Evolutionary conservation across 2,113 vertebrate genomes (phyloP).

Genomic region (Zosterops lateralis): DNA sequence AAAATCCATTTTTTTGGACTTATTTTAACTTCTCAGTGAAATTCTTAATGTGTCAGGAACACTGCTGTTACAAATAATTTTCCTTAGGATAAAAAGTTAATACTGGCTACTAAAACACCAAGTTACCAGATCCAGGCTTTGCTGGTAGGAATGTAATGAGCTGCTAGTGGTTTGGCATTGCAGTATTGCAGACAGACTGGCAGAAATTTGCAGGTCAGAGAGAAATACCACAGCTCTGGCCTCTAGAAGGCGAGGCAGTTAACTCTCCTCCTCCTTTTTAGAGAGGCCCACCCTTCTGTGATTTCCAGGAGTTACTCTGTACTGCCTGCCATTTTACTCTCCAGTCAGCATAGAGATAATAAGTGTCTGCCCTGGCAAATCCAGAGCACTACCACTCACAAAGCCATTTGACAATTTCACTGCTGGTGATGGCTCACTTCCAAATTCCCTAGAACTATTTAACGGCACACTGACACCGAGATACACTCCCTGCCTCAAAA

Average conservation of each 20-base stretch:
- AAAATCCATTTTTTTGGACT: not conserved
- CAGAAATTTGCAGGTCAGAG: not conserved
- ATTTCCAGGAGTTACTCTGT: not conserved
- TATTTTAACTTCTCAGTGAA: not conserved
- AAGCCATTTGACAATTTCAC: not conserved
- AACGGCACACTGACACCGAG: not conserved
- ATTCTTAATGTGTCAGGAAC: not conserved
- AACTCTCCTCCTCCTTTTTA: not conserved
- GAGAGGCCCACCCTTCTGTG: not conserved
- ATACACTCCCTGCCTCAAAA: not conserved
- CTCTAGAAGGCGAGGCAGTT: not conserved
- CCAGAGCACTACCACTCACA: not conserved
- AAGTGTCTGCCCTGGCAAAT: not conserved
- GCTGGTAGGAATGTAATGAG: not conserved
- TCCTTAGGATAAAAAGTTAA: not conserved
- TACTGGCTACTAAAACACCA: not conserved
- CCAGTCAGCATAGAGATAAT: not conserved
- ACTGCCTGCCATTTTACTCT: not conserved
- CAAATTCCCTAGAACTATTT: not conserved
- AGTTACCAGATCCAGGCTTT: not conserved
- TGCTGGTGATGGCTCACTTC: not conserved
- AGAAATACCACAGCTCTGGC: not conserved
- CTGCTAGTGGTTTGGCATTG: not conserved
- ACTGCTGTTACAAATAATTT: not conserved
- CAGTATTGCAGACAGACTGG: not conserved